Conservation (phyloP, 1,140 invertebrate genomes). For the Phortica variegata region DNA sequence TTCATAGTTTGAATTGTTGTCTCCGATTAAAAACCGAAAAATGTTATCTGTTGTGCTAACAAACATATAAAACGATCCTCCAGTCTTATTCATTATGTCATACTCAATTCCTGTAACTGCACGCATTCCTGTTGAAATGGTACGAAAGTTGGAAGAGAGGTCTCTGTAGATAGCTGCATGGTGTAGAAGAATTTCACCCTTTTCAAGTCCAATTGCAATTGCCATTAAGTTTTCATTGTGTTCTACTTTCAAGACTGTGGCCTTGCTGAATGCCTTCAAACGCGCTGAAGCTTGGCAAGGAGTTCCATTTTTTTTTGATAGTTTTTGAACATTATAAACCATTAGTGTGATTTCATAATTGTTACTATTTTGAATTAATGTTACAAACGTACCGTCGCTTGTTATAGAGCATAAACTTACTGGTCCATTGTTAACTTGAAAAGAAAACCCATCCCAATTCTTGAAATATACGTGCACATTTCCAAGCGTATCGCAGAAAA, state of each 20-base stretch:
- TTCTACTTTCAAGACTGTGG: conserved; percentile 11
- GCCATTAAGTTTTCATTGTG: conserved; percentile 17
- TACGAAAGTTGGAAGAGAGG: conserved; percentile 18
- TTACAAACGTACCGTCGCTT: conserved; percentile 20
- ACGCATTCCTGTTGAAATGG: conserved; percentile 10
- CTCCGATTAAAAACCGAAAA: conserved; percentile 22
- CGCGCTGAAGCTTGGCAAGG: conserved; percentile 12
- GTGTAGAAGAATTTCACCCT: conserved; percentile 28
- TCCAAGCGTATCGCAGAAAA: conserved; percentile 28
- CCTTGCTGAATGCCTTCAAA: conserved; percentile 12
- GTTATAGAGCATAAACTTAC: conserved; percentile 27
- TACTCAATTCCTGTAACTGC: conserved; percentile 33
- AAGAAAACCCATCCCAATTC: conserved; percentile 24
- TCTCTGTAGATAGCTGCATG: conserved; percentile 23
- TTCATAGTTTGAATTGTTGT: conserved; percentile 20
- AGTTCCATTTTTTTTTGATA: conserved; percentile 19
- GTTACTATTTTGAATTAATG: conserved; percentile 12
- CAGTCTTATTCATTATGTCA: conserved; percentile 5
- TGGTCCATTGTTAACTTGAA: background rate
- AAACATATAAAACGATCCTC: conserved; percentile 15
- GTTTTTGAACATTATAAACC: conserved; percentile 29
- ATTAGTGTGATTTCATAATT: conserved; percentile 13
- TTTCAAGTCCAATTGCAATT: conserved; percentile 29
- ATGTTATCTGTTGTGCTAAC: conserved; percentile 22
- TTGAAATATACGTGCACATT: conserved; percentile 19